Evolutionary conservation across 2,888 invertebrate species (phyloP).

Genomic region (Cheilosia scutellata): DNA sequence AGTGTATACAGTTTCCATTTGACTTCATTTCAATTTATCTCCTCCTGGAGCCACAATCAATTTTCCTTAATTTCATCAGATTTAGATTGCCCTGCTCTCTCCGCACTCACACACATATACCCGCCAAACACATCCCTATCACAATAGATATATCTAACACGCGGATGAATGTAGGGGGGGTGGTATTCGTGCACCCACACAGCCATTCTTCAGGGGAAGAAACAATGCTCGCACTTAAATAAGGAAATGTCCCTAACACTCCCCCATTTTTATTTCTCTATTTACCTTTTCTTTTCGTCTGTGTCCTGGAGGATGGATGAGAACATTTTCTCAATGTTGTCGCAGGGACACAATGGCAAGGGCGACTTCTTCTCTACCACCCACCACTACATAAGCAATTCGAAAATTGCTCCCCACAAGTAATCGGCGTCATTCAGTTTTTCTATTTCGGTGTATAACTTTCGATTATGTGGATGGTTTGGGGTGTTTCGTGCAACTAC

Average conservation of each 20-base stretch:
- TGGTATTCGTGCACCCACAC: slow-evolving; percentile 59
- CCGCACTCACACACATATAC: slow-evolving; percentile 16
- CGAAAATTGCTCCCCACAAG: slow-evolving; percentile 72
- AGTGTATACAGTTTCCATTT: slow-evolving; percentile 74
- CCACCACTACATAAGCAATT: slow-evolving; percentile 72
- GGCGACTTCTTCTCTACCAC: slow-evolving; percentile 54
- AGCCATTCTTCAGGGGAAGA: slow-evolving; percentile 64
- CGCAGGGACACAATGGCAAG: slow-evolving; percentile 60
- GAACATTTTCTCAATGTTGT: slow-evolving; percentile 47
- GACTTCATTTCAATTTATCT: slow-evolving; percentile 76
- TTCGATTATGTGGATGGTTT: slow-evolving; percentile 68
- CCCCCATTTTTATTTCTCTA: slow-evolving; percentile 61
- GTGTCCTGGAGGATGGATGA: slow-evolving; percentile 41
- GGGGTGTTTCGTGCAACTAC: slow-evolving; percentile 4
- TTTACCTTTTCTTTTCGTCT: slow-evolving; percentile 58
- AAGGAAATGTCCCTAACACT: slow-evolving; percentile 73
- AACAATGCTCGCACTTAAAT: slow-evolving; percentile 62
- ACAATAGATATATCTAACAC: background rate
- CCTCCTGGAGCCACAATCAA: slow-evolving; percentile 75
- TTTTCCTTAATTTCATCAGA: slow-evolving; percentile 76
- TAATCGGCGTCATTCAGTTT: slow-evolving; percentile 70
- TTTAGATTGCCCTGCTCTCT: slow-evolving; percentile 68
- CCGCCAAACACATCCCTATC: background rate
- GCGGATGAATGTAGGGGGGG: slow-evolving; percentile 4
- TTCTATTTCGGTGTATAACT: slow-evolving; percentile 72